phyloP scores from a whole-genome alignment of 2,888 invertebrate species.

The Blomia tropicalis region DNA sequence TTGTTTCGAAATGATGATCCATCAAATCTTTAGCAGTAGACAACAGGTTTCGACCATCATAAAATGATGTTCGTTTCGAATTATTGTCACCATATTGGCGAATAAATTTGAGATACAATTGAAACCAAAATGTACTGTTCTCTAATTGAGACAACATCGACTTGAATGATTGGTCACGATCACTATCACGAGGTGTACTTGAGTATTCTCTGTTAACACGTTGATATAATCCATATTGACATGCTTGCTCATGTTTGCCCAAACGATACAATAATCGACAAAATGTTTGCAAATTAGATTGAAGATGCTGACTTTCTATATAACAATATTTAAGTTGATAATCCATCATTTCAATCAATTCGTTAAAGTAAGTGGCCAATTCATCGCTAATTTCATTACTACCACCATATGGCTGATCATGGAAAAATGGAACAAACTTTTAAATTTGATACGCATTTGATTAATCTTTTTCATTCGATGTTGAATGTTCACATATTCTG shows the following conservation, averaged over 20 bases:
- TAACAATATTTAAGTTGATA: conserved; percentile 1
- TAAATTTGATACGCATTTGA: background rate
- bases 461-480: background rate
- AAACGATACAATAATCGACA: background rate
- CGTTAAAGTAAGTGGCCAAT: background rate
- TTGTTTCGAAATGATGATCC: background rate
- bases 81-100: background rate
- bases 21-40: background rate
- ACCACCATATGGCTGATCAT: background rate
- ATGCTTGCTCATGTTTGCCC: background rate
- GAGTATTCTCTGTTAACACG: background rate
- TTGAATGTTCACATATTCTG: background rate
- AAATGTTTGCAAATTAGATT: background rate
- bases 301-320: background rate
- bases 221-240: background rate
- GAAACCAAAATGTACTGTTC: conserved; percentile 6
- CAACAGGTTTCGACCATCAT: background rate
- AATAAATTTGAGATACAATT: background rate
- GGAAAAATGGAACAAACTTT: background rate
- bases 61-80: background rate
- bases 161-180: too few relatives aligned
- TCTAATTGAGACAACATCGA: background rate
- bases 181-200: background rate
- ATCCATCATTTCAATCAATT: background rate
- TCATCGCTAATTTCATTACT: background rate